Percentiles rank a stretch among this genome's conserved stretches.
Evolutionary conservation across 1,140 invertebrate species (phyloP).

Genomic region (Acyrthosiphon pisum): DNA sequence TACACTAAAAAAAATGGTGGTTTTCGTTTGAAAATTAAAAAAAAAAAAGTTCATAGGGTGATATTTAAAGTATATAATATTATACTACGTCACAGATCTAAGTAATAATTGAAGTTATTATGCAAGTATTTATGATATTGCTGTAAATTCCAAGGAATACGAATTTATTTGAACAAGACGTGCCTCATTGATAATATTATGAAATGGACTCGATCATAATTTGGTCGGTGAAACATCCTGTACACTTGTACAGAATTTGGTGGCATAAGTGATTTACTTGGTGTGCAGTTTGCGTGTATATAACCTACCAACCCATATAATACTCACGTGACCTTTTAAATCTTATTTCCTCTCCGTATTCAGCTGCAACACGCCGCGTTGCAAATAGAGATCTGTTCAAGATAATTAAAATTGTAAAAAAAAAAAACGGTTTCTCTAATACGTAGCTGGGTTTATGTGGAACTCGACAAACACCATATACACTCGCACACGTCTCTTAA

Average conservation of each 20-base stretch:
- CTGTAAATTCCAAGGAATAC: no score
- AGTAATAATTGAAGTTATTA: no score
- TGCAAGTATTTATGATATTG: no score
- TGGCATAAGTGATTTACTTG: background rate
- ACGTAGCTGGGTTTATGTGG: background rate
- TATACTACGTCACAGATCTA: no score
- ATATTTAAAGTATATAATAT: no score
- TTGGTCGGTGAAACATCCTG: no score
- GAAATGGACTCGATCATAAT: no score
- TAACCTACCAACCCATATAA: background rate
- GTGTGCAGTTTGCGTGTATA: background rate
- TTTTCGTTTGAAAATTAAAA: no score
- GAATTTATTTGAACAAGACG: no score
- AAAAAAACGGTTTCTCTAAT: background rate
- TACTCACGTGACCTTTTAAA: background rate
- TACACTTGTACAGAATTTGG: background rate
- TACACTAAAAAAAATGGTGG: no score
- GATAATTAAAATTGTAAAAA: background rate
- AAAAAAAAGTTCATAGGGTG: no score
- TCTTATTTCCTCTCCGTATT: background rate
- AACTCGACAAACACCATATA: background rate
- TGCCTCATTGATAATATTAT: no score
- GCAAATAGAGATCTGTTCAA: background rate
- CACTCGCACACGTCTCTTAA: background rate
- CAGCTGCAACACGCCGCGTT: background rate